Evolutionary conservation across 2,113 vertebrate species (phyloP).

Genomic region (Peromyscus maniculatus): DNA sequence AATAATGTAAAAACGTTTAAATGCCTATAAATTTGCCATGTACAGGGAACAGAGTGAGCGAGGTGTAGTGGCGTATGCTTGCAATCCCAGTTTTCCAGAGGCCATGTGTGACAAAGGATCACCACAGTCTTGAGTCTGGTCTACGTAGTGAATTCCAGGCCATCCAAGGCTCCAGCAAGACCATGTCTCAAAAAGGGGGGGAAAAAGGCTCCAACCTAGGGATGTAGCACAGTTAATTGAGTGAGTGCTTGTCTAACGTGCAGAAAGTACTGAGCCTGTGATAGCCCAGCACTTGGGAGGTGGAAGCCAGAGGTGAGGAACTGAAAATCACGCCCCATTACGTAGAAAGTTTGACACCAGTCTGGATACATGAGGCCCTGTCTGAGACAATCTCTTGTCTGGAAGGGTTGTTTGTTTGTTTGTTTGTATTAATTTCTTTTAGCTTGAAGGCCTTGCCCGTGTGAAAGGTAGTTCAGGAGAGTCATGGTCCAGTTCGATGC

Average conservation of each 20-base stretch:
- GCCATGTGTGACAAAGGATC: not conserved
- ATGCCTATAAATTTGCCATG: not conserved
- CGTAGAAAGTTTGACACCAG: not conserved
- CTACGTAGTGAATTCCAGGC: not conserved
- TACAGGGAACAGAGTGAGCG: not conserved
- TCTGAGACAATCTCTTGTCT: not conserved
- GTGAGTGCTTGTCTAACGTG: not conserved
- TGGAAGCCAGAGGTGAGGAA: not conserved
- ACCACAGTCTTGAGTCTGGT: no score
- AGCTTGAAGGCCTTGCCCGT: not conserved
- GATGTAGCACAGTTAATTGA: not conserved
- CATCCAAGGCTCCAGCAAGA: not conserved
- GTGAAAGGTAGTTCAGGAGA: not conserved
- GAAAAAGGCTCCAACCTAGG: not conserved
- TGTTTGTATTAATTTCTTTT: constrained; percentile 15
- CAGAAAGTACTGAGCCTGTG: not conserved
- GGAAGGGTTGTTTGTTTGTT: not conserved
- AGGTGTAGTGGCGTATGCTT: not conserved
- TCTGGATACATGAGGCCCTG: no score
- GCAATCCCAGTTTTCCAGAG: not conserved
- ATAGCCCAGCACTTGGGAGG: no score
- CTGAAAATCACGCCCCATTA: not conserved
- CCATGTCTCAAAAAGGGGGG: not conserved
- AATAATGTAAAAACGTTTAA: not conserved
- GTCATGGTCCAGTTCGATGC: not conserved